phyloP scores from a whole-genome alignment of 1,140 invertebrate species.

The Drosophila fuyamai region DNA sequence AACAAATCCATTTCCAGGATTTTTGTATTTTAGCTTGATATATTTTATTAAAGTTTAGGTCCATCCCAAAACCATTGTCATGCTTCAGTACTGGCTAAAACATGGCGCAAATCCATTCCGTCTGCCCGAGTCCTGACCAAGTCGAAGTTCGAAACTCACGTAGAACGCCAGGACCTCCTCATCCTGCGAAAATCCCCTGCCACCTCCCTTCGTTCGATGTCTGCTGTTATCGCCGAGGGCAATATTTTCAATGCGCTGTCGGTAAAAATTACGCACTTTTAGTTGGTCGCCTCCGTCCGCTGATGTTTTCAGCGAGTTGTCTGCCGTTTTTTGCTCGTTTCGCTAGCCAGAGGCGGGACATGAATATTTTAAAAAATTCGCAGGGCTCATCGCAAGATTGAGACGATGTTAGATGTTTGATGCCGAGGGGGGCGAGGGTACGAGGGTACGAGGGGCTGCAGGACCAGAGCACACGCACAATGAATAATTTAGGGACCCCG shows the following conservation, averaged over 20 bases:
- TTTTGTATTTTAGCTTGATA: neutral
- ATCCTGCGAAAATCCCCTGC: neutral
- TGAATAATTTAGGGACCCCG: constrained; percentile 68
- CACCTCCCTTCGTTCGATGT: constrained; percentile 2
- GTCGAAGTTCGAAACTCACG: constrained; percentile 71
- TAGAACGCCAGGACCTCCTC: constrained; percentile 34
- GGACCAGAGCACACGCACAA: constrained; percentile 43
- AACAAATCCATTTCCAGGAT: too few species aligned
- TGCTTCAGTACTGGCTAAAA: constrained; percentile 31
- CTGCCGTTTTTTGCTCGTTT: constrained; percentile 29
- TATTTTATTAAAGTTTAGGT: neutral
- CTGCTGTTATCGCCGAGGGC: constrained; percentile 54
- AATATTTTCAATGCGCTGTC: constrained; percentile 75
- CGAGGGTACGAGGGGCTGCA: neutral
- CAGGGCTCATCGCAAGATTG: constrained; percentile 49
- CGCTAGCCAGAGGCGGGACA: constrained; percentile 71
- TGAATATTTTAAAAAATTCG: constrained; percentile 79
- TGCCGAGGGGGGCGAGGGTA: constrained; percentile 4
- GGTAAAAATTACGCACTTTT: constrained; percentile 81
- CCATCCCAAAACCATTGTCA: constrained; percentile 16
- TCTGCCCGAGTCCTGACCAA: constrained; percentile 43
- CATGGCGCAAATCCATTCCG: constrained; percentile 36
- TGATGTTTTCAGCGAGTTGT: constrained; percentile 61
- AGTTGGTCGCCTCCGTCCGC: constrained; percentile 58
- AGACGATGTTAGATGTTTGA: constrained; percentile 29